Conservation (phyloP, 2,113 vertebrate genomes). For the Gymnogyps californianus region DNA sequence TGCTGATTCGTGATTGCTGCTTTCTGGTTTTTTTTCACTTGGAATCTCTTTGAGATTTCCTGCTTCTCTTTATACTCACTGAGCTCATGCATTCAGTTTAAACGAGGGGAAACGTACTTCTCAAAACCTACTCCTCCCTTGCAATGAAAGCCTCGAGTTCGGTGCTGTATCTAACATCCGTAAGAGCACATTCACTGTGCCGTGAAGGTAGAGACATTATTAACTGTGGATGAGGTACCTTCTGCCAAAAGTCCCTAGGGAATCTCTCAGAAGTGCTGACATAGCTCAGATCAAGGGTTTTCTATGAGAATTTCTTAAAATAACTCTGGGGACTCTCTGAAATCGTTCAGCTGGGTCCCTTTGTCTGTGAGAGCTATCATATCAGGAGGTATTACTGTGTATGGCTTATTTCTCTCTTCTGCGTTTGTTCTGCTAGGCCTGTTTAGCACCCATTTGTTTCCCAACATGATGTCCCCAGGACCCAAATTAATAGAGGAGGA, state of each 20-base stretch:
- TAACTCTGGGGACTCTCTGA: not conserved
- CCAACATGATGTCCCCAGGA: not conserved
- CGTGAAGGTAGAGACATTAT: not conserved
- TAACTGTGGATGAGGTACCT: not conserved
- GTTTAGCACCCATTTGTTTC: not conserved
- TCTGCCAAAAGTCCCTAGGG: not conserved
- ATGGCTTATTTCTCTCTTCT: not conserved
- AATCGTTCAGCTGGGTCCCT: not conserved
- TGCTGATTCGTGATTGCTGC: not conserved
- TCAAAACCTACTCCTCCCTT: not conserved
- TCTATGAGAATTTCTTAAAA: not conserved
- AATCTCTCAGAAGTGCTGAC: not conserved
- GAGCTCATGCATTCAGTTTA: not conserved
- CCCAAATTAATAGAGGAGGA: not conserved
- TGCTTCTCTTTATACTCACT: not conserved
- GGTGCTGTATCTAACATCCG: not conserved
- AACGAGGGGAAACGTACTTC: rapidly evolving
- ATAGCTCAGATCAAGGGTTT: not conserved
- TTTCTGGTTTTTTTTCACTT: not conserved
- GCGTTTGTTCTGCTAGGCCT: not conserved
- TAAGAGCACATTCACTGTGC: not conserved
- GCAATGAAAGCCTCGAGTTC: not conserved
- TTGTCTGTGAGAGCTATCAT: not conserved
- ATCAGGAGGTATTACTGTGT: not conserved
- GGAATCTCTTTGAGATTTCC: not conserved